Base-by-base conservation (phyloP, 2,797 vertebrate species). In the Phrynocephalus forsythii region DNA sequence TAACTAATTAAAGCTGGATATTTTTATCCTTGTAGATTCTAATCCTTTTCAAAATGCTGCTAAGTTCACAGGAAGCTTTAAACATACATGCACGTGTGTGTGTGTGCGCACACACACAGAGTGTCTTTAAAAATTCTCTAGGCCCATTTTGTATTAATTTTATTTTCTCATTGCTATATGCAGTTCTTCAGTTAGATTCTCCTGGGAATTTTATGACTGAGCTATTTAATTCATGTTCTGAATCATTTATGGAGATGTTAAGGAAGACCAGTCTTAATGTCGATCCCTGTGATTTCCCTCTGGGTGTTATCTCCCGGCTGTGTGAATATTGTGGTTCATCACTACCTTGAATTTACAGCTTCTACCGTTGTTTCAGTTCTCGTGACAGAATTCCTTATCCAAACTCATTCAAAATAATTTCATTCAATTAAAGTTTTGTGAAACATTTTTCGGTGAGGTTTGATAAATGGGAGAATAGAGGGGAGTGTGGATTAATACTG, bases 161-260 rank as follows among this genome's bases (percentile, higher is more conserved):
- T 94, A 86, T 93, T 91, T 91, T 91, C 79, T 91, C 71, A 15
- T 66, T 67, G 69, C 87, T 87, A 15, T 93, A 92, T 90, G 89
- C 76, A 92, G 83, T 89, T 90, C 91, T 81, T 92, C 92, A 93
- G 90, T 91, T 89, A 92, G 89, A 91, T 90, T 94, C 93, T 87
- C 90, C 92, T 92, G 90, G 9, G 82, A 92, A 73, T 89, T 90
- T 88, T 93, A 80, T 82, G 91, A 82, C 66, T 71, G 75, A 84
- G 78, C 80, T 90, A 86, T 88, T 88, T 87, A 87, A 77, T 87
- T 81, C 75, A 86, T 81, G 90, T 93, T 92, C 91, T 85, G 91
- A 91, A 91, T 93, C 90, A 93, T 94, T 95, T 94, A 91, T 92
- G 91, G 92, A 91, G 87, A 93, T 81, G 90, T 90, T 91, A 93